These are phyloP conservation scores for Pyrocoelia pectoralis DNA, from an alignment of 2,888 invertebrate genomes.

Conservation along the genomic window DNA sequence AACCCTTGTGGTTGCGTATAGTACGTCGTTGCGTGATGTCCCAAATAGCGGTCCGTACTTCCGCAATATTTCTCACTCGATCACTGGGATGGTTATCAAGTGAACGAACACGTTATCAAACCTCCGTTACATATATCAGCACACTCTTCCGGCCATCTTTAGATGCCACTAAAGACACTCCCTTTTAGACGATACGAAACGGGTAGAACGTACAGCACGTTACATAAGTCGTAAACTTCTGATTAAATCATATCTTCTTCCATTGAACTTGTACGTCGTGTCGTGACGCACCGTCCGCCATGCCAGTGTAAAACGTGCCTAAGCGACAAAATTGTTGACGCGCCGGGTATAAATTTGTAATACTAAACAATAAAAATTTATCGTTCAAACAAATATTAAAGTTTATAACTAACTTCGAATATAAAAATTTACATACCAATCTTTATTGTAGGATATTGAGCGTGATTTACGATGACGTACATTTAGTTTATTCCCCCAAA, in stretches of 20 bases:
- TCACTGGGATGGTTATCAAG: slow-evolving; percentile 48
- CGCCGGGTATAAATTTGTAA: not conserved
- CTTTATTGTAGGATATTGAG: slow-evolving; percentile 27
- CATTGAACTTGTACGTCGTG: too few species aligned
- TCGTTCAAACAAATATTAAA: not conserved
- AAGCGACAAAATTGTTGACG: not conserved
- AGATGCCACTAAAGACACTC: slow-evolving; percentile 48
- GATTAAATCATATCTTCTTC: not conserved
- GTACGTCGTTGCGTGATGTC: slow-evolving; percentile 54
- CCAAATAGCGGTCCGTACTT: slow-evolving; percentile 53
- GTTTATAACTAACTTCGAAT: slow-evolving; percentile 10
- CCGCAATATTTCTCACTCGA: slow-evolving; percentile 57
- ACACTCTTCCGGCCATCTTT: slow-evolving; percentile 54
- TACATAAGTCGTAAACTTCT: slow-evolving; percentile 4
- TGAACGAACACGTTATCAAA: slow-evolving; percentile 52
- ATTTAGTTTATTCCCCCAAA: slow-evolving; percentile 29
- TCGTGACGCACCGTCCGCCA: too few species aligned
- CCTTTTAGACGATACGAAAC: slow-evolving; percentile 33
- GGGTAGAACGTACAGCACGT: slow-evolving; percentile 27
- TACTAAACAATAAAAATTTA: slow-evolving; percentile 5
- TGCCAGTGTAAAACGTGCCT: not conserved
- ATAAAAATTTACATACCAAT: slow-evolving; percentile 26
- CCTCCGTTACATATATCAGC: slow-evolving; percentile 53
- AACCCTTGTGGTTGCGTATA: slow-evolving; percentile 36
- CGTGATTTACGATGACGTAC: slow-evolving; percentile 31